Conservation (phyloP, 2,888 invertebrate genomes). For the Orchesella flavescens region DNA sequence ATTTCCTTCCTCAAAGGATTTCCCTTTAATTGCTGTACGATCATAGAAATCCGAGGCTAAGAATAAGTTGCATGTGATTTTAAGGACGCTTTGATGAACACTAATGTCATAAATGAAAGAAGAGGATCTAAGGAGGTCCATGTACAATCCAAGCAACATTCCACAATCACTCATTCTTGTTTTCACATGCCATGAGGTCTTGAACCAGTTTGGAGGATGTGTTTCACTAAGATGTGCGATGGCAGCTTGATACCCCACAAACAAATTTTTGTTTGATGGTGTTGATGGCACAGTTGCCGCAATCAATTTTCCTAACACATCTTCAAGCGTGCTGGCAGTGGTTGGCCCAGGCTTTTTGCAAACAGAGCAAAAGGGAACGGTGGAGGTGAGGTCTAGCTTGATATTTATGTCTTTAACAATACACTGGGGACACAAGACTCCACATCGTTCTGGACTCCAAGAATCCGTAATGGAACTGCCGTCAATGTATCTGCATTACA, state of each 20-base stretch:
- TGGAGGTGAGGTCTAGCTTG: background rate
- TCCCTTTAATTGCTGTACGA: constrained; percentile 38
- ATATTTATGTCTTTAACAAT: constrained; percentile 37
- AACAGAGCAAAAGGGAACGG: background rate
- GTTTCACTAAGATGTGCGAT: constrained; percentile 80
- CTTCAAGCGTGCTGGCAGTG: constrained; percentile 29
- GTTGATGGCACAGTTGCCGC: constrained; percentile 18
- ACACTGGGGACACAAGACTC: constrained; percentile 42
- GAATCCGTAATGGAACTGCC: constrained; percentile 16
- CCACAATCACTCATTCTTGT: constrained; percentile 54
- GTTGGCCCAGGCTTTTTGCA: constrained; percentile 16
- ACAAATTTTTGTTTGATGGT: constrained; percentile 30
- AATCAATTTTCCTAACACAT: constrained; percentile 35
- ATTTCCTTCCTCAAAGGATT: constrained; percentile 57
- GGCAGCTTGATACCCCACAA: constrained; percentile 80
- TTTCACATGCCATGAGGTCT: constrained; percentile 80
- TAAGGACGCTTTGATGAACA: constrained; percentile 76
- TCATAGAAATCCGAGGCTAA: constrained; percentile 68
- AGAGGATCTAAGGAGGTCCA: constrained; percentile 76
- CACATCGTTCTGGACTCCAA: constrained; percentile 45
- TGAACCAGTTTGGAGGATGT: constrained; percentile 82
- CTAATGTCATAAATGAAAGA: constrained; percentile 78
- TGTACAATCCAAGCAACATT: constrained; percentile 74
- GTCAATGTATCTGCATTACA: constrained; percentile 23
- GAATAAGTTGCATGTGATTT: constrained; percentile 78